These are phyloP conservation scores for Argyra leucocephala DNA, from an alignment of 2,888 invertebrate genomes.

Conservation along the genomic window DNA sequence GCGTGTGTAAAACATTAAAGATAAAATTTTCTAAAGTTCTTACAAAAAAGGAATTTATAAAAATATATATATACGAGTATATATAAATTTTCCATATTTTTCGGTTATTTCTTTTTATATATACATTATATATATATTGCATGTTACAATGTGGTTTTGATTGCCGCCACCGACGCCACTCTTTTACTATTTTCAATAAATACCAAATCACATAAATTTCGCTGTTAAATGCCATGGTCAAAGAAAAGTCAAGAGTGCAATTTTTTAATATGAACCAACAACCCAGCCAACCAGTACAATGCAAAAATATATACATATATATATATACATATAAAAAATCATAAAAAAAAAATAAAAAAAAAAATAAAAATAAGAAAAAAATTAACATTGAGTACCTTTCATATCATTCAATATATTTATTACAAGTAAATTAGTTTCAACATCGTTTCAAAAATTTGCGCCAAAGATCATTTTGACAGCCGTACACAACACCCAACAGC, in stretches of 20 bases:
- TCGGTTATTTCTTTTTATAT: too few species aligned
- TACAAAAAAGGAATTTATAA: too few species aligned
- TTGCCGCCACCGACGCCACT: background rate
- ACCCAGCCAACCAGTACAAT: background rate
- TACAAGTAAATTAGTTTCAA: slow-evolving; percentile 26
- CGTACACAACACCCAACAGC: background rate
- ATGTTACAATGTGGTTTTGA: background rate
- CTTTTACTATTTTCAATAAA: background rate
- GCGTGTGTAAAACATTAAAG: too few species aligned
- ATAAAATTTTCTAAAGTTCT: too few species aligned
- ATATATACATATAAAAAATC: too few species aligned
- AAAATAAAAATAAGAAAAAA: slow-evolving; percentile 3
- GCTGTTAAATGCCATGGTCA: background rate
- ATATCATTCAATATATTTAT: slow-evolving; percentile 27
- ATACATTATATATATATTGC: background rate
- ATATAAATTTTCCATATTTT: too few species aligned
- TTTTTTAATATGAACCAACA: too few species aligned
- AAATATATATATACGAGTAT: too few species aligned
- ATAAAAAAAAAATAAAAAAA: background rate
- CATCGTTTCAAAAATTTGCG: slow-evolving; percentile 9
- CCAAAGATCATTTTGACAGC: background rate
- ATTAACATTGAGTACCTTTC: slow-evolving; percentile 24
- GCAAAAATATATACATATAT: background rate
- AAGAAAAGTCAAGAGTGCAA: background rate
- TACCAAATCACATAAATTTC: background rate